Percentiles rank a stretch among this genome's conserved stretches.
Conservation (phyloP, 2,888 invertebrate species). For the Podabrus alpinus region DNA sequence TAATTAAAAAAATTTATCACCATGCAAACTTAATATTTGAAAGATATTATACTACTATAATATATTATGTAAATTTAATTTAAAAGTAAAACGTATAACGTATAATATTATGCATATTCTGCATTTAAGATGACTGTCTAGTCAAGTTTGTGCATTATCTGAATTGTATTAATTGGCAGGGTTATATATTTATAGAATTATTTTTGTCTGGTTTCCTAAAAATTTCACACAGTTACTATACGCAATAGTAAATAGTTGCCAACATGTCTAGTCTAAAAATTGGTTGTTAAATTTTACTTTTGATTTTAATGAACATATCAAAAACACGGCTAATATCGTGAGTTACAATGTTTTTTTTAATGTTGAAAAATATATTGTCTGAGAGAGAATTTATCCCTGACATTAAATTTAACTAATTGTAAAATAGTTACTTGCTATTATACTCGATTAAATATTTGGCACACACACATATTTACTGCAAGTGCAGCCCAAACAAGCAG, state of each 20-base stretch:
- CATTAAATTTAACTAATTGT: not conserved
- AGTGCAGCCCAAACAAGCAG: conserved; percentile 21
- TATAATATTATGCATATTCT: not conserved
- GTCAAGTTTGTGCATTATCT: not conserved
- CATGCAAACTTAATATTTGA: not conserved
- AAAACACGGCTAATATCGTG: not conserved
- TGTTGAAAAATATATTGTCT: not conserved
- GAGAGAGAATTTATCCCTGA: not conserved
- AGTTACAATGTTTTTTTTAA: not conserved
- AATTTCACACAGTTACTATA: not conserved
- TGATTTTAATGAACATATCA: not conserved
- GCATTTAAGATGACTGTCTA: not conserved
- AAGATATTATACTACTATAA: no score
- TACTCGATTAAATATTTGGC: conserved; percentile 12
- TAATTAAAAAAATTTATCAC: not conserved
- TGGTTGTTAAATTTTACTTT: not conserved
- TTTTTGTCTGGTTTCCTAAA: not conserved
- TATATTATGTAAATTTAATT: no score
- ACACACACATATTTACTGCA: conserved; percentile 10
- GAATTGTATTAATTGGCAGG: not conserved
- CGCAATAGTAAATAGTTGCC: not conserved
- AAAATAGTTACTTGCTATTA: not conserved
- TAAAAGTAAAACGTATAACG: not conserved
- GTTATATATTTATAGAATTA: not conserved
- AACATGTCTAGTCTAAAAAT: not conserved